Evolutionary conservation across 2,113 vertebrate species (phyloP).

Genomic region (Callopanchax toddi): DNA sequence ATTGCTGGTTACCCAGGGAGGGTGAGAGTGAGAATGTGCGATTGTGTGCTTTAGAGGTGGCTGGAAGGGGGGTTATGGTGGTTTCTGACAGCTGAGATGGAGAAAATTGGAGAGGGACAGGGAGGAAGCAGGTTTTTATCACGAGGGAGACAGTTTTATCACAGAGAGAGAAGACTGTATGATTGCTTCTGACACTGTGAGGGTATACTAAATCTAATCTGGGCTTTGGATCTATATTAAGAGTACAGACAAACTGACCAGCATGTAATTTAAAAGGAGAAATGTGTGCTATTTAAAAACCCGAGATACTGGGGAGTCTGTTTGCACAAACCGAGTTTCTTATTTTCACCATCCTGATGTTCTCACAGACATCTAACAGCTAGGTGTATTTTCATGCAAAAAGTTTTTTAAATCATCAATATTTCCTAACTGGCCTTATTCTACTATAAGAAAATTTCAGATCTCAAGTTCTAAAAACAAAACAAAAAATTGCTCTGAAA

Average conservation of each 20-base stretch:
- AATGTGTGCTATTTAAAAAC: slow-evolving; percentile 15
- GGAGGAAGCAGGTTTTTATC: slow-evolving; percentile 46
- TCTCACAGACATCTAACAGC: not conserved
- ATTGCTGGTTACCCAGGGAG: slow-evolving; percentile 20
- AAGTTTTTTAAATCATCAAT: not conserved
- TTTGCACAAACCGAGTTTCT: not conserved
- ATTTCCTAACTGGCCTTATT: not conserved
- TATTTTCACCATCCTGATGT: not conserved
- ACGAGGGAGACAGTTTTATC: slow-evolving; percentile 58
- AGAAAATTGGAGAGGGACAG: slow-evolving; percentile 49
- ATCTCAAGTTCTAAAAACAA: not conserved
- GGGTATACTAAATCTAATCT: slow-evolving; percentile 55
- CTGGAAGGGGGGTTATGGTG: not conserved
- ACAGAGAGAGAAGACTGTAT: slow-evolving; percentile 37
- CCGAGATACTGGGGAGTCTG: not conserved
- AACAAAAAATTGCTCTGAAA: not conserved
- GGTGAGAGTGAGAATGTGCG: not conserved
- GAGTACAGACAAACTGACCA: slow-evolving; percentile 17
- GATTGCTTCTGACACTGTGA: slow-evolving; percentile 62
- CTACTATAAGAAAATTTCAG: not conserved
- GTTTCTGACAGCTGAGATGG: slow-evolving; percentile 37
- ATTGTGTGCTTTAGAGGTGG: not conserved
- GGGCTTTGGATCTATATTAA: slow-evolving; percentile 32
- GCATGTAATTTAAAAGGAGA: slow-evolving; percentile 8
- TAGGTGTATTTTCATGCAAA: not conserved